Conservation (phyloP, 1,140 invertebrate genomes). For the Palaemon carinicauda region DNA sequence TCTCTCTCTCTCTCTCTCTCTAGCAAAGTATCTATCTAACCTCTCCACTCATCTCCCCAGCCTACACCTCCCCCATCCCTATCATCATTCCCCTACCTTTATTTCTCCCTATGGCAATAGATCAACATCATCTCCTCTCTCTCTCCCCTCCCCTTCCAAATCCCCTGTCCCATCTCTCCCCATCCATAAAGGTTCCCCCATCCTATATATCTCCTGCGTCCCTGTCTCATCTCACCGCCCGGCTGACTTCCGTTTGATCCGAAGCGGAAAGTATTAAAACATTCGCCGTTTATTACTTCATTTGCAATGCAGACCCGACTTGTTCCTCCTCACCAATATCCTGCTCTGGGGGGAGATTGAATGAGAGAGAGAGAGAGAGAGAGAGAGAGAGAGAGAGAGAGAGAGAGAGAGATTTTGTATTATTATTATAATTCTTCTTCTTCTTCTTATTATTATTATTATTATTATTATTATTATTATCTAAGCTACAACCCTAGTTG, state of each 20-base stretch:
- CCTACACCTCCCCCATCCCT: not conserved
- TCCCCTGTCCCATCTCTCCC: not conserved
- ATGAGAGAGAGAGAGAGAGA: not conserved
- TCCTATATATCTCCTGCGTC: not conserved
- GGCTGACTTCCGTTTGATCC: not conserved
- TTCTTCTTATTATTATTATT: too few relatives aligned
- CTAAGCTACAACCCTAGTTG: too few relatives aligned
- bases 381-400: not conserved
- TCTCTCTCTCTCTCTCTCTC: not conserved
- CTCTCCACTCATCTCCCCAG: not conserved
- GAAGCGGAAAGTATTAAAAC: constrained; percentile 3
- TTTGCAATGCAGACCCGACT: constrained; percentile 5
- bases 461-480: too few relatives aligned
- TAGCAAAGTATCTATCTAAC: too few relatives aligned
- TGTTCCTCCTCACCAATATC: not conserved
- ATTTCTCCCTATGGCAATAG: not conserved
- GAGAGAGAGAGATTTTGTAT: too few relatives aligned
- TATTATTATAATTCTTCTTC: too few relatives aligned
- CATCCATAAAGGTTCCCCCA: not conserved
- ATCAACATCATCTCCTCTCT: not conserved
- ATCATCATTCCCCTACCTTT: not conserved
- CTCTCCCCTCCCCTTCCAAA: not conserved
- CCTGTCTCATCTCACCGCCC: not conserved
- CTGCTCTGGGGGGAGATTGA: not conserved
- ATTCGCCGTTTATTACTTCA: constrained; percentile 5